Evolutionary conservation across 2,888 invertebrate species (phyloP), one percentile per base, ranked within the genome.

Genomic region (Drosophila eohydei): DNA sequence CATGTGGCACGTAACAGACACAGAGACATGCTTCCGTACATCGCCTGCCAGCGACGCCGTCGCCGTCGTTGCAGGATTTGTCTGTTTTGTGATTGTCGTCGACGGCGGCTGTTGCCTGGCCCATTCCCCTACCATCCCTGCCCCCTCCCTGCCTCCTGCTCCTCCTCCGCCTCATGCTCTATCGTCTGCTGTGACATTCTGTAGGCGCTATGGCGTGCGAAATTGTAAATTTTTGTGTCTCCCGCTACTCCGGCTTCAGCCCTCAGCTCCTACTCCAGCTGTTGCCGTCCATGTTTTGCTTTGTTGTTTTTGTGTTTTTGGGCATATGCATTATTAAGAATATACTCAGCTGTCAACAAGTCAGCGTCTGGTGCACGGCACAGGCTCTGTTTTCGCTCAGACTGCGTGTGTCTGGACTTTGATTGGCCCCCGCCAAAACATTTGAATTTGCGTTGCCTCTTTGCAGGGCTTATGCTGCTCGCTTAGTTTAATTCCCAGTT

Each of bases 1-100:
- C 84, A 84, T 84, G 84, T 84, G 84, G 89, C 84, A 89, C 89
- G 85, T 89, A 84, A 89, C 84, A 88, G 83, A 89, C 89, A 83
- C 71, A 65, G 79, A 61, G 86, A 83, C 83, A 88, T 80, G 74
- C 80, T 87, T 67, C 65, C 78, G 81, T 78, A 81, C 66, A 66
- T 46, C 64, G 52, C 48, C 26, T 41, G 68, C 44, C 62, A 57
- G 59, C 46, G 34, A 40, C 74, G 41, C 28, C 65, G 60, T 43
- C 48, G 71, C 34, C 43, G 69, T 61, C 69, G 60, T 64, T 69
- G 75, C 73, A 81, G 89, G 88, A 89, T 84, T 84, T 84, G 83
- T 89, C 82, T 84, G 79, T 81, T 84, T 87, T 84, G 66, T 76
- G 83, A 84, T 89, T 84, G 70, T 61, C 69, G 69, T 30, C 60